These are phyloP conservation scores for Cyphomyrus discorhynchus DNA, from an alignment of 2,113 vertebrate species.

Conservation along the genomic window DNA sequence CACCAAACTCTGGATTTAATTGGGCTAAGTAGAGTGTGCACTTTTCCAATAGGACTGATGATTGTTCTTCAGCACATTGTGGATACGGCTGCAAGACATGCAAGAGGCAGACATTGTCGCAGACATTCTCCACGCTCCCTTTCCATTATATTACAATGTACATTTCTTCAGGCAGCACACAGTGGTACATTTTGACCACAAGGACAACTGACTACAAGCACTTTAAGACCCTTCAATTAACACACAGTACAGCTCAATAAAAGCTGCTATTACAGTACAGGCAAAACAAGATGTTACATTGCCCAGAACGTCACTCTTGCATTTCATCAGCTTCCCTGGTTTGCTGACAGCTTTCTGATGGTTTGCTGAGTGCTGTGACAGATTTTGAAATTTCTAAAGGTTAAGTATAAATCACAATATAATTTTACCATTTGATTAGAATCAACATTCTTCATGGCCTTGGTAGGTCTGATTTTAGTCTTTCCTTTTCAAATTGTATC, in stretches of 20 bases:
- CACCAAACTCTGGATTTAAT: constrained; percentile 30
- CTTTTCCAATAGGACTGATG: background rate
- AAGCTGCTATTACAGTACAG: background rate
- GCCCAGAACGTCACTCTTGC: constrained; percentile 20
- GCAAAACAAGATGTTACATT: background rate
- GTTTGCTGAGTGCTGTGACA: background rate
- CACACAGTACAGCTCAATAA: background rate
- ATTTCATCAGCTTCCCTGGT: constrained; percentile 1
- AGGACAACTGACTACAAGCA: background rate
- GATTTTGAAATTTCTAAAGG: background rate
- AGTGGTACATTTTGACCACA: background rate
- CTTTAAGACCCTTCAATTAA: background rate
- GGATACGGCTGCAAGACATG: constrained; percentile 20
- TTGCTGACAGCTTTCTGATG: background rate
- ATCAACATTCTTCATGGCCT: background rate
- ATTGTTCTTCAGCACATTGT: constrained; percentile 10
- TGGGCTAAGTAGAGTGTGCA: constrained; percentile 54
- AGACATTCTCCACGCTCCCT: background rate
- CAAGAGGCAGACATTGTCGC: constrained; percentile 17
- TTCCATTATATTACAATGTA: background rate
- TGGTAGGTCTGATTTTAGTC: background rate
- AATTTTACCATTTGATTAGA: background rate
- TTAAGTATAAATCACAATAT: background rate
- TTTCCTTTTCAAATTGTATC: background rate
- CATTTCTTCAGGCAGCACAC: background rate